Evolutionary conservation across 1,140 invertebrate genomes (phyloP).

Genomic region (Cardiocondyla obscurior): DNA sequence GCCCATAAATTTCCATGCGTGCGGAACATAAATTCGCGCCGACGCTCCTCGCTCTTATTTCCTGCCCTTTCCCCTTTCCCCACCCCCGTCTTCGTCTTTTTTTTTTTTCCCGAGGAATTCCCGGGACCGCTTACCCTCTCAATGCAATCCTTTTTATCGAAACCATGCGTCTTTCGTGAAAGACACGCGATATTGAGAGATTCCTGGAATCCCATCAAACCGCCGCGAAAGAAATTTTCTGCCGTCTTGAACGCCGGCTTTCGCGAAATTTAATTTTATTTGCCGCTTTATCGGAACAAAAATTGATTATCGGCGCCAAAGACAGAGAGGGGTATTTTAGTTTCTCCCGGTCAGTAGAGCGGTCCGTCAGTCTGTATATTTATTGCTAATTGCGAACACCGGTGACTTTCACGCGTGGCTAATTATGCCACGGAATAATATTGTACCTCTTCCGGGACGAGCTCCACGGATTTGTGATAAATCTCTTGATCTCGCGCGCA

Average conservation of each 20-base stretch:
- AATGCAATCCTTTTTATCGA: conserved; percentile 36
- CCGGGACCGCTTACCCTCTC: background rate
- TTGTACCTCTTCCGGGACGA: conserved; percentile 7
- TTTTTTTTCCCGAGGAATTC: conserved; percentile 12
- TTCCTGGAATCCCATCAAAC: conserved; percentile 28
- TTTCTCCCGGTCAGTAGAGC: too few relatives aligned
- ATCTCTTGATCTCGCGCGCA: conserved; percentile 19
- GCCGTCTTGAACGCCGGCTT: background rate
- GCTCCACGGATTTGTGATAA: conserved; percentile 37
- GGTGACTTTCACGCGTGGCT: conserved; percentile 10
- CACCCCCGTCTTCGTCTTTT: background rate
- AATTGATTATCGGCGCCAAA: conserved; percentile 7
- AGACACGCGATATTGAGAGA: conserved; percentile 50
- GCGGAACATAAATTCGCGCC: conserved; percentile 51
- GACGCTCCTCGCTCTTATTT: conserved; percentile 2
- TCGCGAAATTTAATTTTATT: conserved; percentile 34
- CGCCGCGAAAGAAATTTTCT: conserved; percentile 32
- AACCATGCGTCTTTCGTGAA: conserved; percentile 46
- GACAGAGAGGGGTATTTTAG: background rate
- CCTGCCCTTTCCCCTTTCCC: background rate
- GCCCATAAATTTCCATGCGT: conserved; percentile 55
- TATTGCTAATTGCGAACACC: background rate
- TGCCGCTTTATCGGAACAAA: background rate
- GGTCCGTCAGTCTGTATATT: background rate
- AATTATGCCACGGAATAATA: conserved; percentile 41